Base-by-base conservation (phyloP, 2,113 vertebrate species). In the Catagonus wagneri region DNA sequence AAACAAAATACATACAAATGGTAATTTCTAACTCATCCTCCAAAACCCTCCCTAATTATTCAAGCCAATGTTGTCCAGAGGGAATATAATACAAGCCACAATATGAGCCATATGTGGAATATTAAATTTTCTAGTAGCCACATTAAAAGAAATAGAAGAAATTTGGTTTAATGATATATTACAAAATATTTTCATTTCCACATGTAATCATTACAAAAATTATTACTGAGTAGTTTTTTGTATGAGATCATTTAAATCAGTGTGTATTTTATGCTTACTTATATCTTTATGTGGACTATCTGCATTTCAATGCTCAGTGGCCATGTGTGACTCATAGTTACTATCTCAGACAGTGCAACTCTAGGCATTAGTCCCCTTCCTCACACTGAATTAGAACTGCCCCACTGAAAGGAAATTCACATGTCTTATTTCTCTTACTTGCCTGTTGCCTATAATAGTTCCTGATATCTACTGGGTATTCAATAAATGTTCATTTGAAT, bases 101-200 rank as follows among this genome's bases (percentile, higher is more conserved):
- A 23, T 66, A 32, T 25, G 19, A 93, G 13, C 34, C 76, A 83
- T 32, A 58, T 65, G 32, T 92, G 36, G 25, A 71, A 61, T 71
- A 81, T 68, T 85, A 72, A 50, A 86, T 54, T 89, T 90, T 65
- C 95, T 84, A 84, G 44, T 34, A 85, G 90, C 56, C 71, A 94
- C 72, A 94, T 78, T 92, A 68, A 97, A 78, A 96, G 63, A 93
- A 96, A 87, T 36, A 92, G 39, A 72, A 58, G 52, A 92, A 72
- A 81, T 95, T 72, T 60, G 69, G 95, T 89, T 83, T 56, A 61
- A 69, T 83, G 17, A 76, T n/a, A 8, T 68, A 81, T 87, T 96
- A 39, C 61, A 93, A 81, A 94, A 81, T 89, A 90, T 44, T 84
- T n/a, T 80, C 65, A 79, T 90, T 80, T 84, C 25, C 63, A 83